Evolutionary conservation across 2,797 vertebrate genomes (phyloP).

Genomic region (Cirrhinus molitorella): DNA sequence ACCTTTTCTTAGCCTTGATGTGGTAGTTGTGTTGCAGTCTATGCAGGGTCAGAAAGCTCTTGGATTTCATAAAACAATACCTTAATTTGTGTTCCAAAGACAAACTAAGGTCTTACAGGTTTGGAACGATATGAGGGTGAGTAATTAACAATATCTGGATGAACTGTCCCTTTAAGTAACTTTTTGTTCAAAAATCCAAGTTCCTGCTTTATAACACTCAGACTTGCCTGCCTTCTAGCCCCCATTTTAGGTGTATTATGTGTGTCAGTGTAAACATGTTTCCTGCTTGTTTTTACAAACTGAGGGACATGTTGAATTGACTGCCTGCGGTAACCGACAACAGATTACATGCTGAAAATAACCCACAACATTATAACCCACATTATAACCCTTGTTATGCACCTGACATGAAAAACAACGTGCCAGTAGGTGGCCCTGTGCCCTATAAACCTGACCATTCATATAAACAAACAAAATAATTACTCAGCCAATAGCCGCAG

Average conservation of each 20-base stretch:
- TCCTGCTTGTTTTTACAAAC: neutral
- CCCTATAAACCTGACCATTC: neutral
- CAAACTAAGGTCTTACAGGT: too few relatives aligned
- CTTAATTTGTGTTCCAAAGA: too few relatives aligned
- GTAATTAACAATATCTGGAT: too few relatives aligned
- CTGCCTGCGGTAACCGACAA: neutral
- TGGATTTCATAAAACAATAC: too few relatives aligned
- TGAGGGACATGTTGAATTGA: neutral
- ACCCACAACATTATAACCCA: neutral
- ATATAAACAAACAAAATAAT: constrained; percentile 18
- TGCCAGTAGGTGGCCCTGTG: constrained; percentile 50
- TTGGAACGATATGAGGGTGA: too few relatives aligned
- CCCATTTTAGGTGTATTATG: neutral
- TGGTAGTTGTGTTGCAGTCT: too few relatives aligned
- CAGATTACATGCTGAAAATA: neutral
- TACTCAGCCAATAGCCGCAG: constrained; percentile 20
- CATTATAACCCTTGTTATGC: neutral
- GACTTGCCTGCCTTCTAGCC: neutral
- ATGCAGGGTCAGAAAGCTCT: too few relatives aligned
- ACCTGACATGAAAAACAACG: neutral
- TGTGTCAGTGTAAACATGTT: neutral
- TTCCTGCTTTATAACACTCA: neutral
- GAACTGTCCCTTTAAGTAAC: neutral
- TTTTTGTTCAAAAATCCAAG: neutral
- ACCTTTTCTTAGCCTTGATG: too few relatives aligned